These are phyloP conservation scores for Solenopsis invicta DNA, from an alignment of 1,140 invertebrate genomes.

Conservation along the genomic window DNA sequence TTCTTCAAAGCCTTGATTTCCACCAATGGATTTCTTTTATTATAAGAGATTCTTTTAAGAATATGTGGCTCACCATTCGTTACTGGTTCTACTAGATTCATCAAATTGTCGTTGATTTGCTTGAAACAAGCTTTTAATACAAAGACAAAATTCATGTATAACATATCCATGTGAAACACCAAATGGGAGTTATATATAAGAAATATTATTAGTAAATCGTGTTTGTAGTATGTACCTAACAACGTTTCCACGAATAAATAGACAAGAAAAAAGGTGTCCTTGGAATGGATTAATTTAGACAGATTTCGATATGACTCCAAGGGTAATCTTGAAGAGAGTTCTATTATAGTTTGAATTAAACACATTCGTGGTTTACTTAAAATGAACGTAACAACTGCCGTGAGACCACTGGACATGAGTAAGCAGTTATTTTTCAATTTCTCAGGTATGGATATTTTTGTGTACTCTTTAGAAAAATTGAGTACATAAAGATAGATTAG, in stretches of 20 bases:
- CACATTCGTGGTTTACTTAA: not conserved
- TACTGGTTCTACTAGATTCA: not conserved
- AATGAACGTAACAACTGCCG: not conserved
- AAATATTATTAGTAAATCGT: too few species aligned
- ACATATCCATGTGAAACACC: slow-evolving; percentile 66
- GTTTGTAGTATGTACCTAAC: too few species aligned
- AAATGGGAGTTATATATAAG: too few species aligned
- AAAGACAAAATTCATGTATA: too few species aligned
- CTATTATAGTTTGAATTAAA: not conserved
- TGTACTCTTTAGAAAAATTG: too few species aligned
- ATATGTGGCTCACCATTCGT: slow-evolving; percentile 57
- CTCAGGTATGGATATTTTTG: too few species aligned
- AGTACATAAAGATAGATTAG: too few species aligned
- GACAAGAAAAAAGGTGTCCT: slow-evolving; percentile 4
- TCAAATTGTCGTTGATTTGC: not conserved
- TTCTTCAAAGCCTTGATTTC: too few species aligned
- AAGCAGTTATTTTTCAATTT: not conserved
- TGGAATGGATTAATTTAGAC: not conserved
- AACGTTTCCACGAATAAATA: too few species aligned
- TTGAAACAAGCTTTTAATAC: too few species aligned
- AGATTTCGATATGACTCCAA: not conserved
- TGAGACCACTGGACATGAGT: slow-evolving; percentile 64
- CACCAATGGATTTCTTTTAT: too few species aligned
- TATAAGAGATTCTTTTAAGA: too few species aligned
- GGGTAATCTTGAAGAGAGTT: not conserved